Conservation (phyloP, 2,888 invertebrate species). For the Lasioglossum leucozonium region DNA sequence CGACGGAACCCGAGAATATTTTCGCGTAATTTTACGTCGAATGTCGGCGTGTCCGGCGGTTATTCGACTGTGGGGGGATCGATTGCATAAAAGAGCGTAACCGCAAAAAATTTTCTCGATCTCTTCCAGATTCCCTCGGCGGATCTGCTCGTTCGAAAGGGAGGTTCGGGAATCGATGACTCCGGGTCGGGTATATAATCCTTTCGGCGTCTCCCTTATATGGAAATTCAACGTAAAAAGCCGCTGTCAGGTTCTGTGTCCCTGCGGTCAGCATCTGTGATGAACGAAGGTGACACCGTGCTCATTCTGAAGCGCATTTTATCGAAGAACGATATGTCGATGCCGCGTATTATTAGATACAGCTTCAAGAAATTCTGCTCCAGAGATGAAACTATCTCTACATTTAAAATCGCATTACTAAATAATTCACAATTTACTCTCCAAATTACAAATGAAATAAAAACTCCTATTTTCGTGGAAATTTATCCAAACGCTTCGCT, state of each 20-base stretch:
- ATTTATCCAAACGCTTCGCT: neutral
- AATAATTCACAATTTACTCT: neutral
- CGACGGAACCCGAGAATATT: neutral
- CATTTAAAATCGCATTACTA: neutral
- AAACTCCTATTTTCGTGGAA: neutral
- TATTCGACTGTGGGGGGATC: slow-evolving; percentile 19
- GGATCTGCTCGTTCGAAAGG: slow-evolving; percentile 69
- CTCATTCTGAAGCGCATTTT: slow-evolving; percentile 56
- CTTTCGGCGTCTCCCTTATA: slow-evolving; percentile 75
- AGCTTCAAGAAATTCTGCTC: neutral
- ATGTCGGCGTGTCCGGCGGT: neutral
- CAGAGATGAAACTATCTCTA: neutral
- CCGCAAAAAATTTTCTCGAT: slow-evolving; percentile 43
- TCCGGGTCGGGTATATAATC: slow-evolving; percentile 67
- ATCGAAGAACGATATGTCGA: slow-evolving; percentile 46
- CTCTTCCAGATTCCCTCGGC: slow-evolving; percentile 69
- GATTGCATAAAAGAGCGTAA: slow-evolving; percentile 44
- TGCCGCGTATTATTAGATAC: neutral
- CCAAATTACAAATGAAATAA: neutral
- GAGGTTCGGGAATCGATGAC: slow-evolving; percentile 68
- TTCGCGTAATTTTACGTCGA: slow-evolving; percentile 16
- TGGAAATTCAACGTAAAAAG: slow-evolving; percentile 78
- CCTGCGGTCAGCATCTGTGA: slow-evolving; percentile 71
- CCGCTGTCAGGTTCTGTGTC: slow-evolving; percentile 72
- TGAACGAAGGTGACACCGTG: slow-evolving; percentile 64